A percentile compares a stretch with the other conserved stretches of the same genome.
Conservation (phyloP, 2,113 vertebrate species). For the Procavia capensis region DNA sequence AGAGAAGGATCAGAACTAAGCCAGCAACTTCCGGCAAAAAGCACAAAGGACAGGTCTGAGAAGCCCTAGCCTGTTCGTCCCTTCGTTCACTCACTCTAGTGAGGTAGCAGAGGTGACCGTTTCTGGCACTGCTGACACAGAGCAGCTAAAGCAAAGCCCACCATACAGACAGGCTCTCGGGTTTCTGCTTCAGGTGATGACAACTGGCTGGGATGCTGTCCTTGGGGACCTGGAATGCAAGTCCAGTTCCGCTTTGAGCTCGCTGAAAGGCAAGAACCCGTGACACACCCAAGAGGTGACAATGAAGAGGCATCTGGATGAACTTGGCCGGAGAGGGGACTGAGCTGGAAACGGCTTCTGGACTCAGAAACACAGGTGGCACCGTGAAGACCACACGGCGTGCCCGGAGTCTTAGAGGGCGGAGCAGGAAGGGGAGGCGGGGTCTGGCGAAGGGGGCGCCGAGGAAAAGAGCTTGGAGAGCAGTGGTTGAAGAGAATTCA, state of each 20-base stretch:
- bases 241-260: neutral
- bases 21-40: neutral
- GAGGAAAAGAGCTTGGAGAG: neutral
- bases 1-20: neutral
- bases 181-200: neutral
- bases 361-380: neutral
- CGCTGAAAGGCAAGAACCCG: neutral
- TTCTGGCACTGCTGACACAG: neutral
- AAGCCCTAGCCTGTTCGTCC: too few relatives aligned
- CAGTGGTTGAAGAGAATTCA: neutral
- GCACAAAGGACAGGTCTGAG: neutral
- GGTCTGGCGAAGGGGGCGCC: neutral
- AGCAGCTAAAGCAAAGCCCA: neutral
- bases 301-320: neutral
- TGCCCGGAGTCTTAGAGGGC: too few relatives aligned
- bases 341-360: neutral
- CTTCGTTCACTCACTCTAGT: neutral
- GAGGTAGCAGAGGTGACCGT: neutral
- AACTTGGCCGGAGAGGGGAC: neutral
- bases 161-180: accelerated
- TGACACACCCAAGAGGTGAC: too few relatives aligned
- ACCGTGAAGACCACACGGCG: neutral
- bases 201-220: neutral
- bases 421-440: neutral
- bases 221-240: neutral